These are phyloP conservation scores for Anguilla marmorata DNA, from an alignment of 2,797 vertebrate genomes.

Conservation along the genomic window DNA sequence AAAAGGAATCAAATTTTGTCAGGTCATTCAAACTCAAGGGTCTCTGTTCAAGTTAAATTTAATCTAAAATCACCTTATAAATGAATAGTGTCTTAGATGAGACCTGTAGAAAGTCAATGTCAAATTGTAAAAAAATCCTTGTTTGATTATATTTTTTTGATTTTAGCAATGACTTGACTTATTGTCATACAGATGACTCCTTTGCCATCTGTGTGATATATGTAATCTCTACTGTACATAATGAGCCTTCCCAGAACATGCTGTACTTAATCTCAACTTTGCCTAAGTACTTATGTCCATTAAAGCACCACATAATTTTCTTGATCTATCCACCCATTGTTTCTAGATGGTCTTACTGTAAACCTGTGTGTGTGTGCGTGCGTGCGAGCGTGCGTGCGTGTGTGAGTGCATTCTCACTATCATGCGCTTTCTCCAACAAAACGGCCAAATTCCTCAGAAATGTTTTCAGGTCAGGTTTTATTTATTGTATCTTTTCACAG, in stretches of 20 bases:
- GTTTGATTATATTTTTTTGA: background rate
- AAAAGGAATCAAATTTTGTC: background rate
- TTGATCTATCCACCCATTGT: background rate
- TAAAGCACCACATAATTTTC: background rate
- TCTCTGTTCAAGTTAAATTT: background rate
- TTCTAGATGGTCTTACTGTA: background rate
- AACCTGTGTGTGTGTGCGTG: background rate
- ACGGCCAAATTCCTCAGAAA: constrained; percentile 37
- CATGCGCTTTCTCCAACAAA: constrained; percentile 15
- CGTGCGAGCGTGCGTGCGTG: background rate
- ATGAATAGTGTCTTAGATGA: background rate
- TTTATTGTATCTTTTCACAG: constrained; percentile 60
- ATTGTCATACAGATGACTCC: background rate
- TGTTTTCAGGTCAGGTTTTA: constrained; percentile 54
- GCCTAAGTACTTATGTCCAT: background rate
- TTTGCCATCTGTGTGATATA: background rate
- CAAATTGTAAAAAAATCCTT: background rate
- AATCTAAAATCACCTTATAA: background rate
- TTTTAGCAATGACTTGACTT: background rate
- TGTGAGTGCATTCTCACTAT: background rate
- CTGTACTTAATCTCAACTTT: background rate
- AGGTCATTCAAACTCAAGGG: background rate
- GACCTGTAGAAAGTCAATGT: background rate
- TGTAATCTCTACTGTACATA: background rate
- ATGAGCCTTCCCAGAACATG: background rate